phyloP scores from a whole-genome alignment of 2,888 invertebrate species.

The Timandra comae region DNA sequence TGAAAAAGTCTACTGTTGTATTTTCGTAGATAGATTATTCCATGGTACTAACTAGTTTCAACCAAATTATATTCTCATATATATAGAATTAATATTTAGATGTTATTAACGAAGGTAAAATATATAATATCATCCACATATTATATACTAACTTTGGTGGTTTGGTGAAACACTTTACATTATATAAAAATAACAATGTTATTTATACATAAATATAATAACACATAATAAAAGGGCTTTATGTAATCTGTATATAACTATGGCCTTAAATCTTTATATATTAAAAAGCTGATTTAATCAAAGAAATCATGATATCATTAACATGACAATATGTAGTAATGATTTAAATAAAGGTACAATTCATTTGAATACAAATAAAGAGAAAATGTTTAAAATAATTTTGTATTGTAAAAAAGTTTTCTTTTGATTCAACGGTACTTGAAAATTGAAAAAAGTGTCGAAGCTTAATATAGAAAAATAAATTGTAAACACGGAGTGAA shows the following conservation, averaged over 20 bases:
- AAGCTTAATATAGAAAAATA: conserved; percentile 59
- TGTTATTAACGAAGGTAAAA: conserved; percentile 8
- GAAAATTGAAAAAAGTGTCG: conserved; percentile 38
- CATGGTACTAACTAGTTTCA: conserved; percentile 17
- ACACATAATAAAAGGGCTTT: conserved; percentile 28
- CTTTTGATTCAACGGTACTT: conserved; percentile 39
- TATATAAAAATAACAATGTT: conserved; percentile 4
- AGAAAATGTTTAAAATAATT: conserved; percentile 23
- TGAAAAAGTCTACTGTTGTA: too few species aligned
- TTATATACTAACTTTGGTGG: conserved; percentile 28
- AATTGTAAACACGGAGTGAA: conserved; percentile 60
- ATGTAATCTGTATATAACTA: conserved; percentile 38
- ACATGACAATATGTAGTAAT: conserved; percentile 53
- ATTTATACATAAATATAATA: conserved; percentile 18
- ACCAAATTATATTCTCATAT: neutral
- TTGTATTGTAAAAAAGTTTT: conserved; percentile 32
- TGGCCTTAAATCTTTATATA: conserved; percentile 31
- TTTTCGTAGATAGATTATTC: conserved; percentile 9
- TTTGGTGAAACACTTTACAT: conserved; percentile 36
- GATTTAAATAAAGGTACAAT: conserved; percentile 50
- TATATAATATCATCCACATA: conserved; percentile 2
- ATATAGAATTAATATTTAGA: neutral
- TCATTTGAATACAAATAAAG: conserved; percentile 40
- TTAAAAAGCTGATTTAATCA: conserved; percentile 36
- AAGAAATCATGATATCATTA: conserved; percentile 36